Conservation (phyloP, 2,113 vertebrate species). For the Edolisoma coerulescens region DNA sequence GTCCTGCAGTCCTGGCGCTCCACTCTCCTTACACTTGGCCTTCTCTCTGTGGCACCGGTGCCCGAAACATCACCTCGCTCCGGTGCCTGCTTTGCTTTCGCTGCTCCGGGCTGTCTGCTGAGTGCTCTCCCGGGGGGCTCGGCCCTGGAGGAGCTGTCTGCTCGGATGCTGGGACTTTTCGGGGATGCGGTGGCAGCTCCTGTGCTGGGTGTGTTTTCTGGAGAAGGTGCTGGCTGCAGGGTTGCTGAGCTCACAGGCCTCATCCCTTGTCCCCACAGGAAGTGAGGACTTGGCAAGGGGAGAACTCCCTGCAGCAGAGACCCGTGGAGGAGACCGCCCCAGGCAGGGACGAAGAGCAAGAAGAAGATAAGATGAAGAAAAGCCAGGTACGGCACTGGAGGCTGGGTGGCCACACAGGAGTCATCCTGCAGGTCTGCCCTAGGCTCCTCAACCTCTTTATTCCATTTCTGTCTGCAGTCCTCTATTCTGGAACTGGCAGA, state of each 20-base stretch:
- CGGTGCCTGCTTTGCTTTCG: neutral
- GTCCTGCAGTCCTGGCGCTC: neutral
- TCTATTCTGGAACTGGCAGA: constrained; percentile 92
- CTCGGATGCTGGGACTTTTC: neutral
- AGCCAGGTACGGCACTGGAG: constrained; percentile 66
- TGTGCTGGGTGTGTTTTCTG: neutral
- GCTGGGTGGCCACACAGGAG: neutral
- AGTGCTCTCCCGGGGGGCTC: neutral
- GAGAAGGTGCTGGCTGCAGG: neutral
- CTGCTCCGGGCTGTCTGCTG: constrained; percentile 18
- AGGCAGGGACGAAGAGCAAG: constrained; percentile 74
- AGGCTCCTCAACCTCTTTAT: neutral
- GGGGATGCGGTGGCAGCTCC: constrained; percentile 16
- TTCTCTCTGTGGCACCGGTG: neutral
- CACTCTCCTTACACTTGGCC: constrained; percentile 27
- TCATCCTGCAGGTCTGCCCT: neutral
- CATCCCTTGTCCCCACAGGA: constrained; percentile 75
- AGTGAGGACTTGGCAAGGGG: constrained; percentile 81
- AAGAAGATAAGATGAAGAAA: constrained; percentile 77
- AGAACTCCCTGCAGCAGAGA: constrained; percentile 81
- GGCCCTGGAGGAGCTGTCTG: neutral
- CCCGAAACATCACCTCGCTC: neutral
- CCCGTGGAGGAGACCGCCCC: constrained; percentile 75
- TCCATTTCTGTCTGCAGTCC: constrained; percentile 74
- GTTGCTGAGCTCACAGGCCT: neutral